Percentiles rank a stretch among this genome's conserved stretches.
Conservation (phyloP, 2,113 vertebrate species). For the Heterochromis multidens region DNA sequence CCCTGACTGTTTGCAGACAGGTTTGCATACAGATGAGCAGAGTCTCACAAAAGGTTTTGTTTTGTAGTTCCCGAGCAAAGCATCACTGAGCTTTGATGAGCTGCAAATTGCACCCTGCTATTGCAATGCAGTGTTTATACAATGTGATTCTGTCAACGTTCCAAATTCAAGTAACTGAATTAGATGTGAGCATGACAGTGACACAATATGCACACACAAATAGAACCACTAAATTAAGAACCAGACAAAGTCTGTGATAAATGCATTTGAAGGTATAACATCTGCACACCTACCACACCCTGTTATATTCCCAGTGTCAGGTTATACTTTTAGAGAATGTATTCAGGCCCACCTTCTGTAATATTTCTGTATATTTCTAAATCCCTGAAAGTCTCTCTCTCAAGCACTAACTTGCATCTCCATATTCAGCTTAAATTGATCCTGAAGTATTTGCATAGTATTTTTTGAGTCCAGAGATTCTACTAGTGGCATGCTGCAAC, state of each 20-base stretch:
- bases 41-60: not conserved
- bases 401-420: not conserved
- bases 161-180: not conserved
- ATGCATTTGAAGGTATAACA: not conserved
- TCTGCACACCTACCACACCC: not conserved
- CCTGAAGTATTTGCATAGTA: not conserved
- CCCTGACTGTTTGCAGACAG: too few species aligned
- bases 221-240: not conserved
- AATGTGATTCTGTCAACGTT: slow-evolving; percentile 6
- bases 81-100: slow-evolving; percentile 11
- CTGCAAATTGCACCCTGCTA: slow-evolving; percentile 23
- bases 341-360: slow-evolving; percentile 22
- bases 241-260: not conserved
- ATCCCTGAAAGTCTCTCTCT: not conserved
- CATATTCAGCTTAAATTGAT: slow-evolving; percentile 2
- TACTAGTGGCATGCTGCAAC: not conserved
- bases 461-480: not conserved
- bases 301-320: slow-evolving; percentile 2
- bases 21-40: not conserved
- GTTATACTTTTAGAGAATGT: slow-evolving; percentile 29
- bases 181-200: not conserved
- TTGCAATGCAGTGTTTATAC: not conserved
- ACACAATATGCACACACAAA: not conserved
- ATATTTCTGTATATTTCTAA: slow-evolving; percentile 31
- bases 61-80: not conserved